phyloP scores from a whole-genome alignment of 2,888 invertebrate species.

The Lithodes maja region DNA sequence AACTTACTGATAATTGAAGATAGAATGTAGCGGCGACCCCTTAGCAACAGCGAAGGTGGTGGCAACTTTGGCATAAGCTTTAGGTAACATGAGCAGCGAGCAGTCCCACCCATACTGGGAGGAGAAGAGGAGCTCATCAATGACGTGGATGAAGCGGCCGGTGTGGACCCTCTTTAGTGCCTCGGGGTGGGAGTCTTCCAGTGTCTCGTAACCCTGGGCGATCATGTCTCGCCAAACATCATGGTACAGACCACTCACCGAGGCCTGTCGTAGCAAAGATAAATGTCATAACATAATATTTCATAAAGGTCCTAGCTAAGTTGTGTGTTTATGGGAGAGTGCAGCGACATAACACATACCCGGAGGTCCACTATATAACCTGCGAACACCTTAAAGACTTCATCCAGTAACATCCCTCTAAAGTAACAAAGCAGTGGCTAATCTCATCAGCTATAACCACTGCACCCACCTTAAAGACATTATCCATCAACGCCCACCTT shows the following conservation, averaged over 20 bases:
- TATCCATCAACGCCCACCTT: too few relatives aligned
- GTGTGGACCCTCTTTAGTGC: not conserved
- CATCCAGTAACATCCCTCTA: too few relatives aligned
- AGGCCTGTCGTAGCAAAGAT: not conserved
- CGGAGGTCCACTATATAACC: too few relatives aligned
- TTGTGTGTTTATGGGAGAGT: too few relatives aligned
- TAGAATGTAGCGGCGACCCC: not conserved
- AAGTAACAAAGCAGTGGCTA: too few relatives aligned
- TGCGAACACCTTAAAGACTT: too few relatives aligned
- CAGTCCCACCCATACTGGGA: not conserved
- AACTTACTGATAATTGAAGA: constrained; percentile 10
- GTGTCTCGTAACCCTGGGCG: not conserved
- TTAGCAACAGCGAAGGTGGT: constrained; percentile 16
- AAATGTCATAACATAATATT: too few relatives aligned
- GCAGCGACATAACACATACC: too few relatives aligned
- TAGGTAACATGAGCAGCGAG: not conserved
- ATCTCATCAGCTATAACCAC: too few relatives aligned
- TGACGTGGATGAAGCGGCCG: not conserved
- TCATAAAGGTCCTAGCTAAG: too few relatives aligned
- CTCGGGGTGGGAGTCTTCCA: not conserved
- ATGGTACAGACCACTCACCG: not conserved
- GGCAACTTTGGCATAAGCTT: not conserved
- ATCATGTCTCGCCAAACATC: constrained; percentile 7
- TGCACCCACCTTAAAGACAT: too few relatives aligned
- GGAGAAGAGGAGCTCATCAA: not conserved